phyloP scores from a whole-genome alignment of 1,140 invertebrate species.

The Nixonia krombeini region DNA sequence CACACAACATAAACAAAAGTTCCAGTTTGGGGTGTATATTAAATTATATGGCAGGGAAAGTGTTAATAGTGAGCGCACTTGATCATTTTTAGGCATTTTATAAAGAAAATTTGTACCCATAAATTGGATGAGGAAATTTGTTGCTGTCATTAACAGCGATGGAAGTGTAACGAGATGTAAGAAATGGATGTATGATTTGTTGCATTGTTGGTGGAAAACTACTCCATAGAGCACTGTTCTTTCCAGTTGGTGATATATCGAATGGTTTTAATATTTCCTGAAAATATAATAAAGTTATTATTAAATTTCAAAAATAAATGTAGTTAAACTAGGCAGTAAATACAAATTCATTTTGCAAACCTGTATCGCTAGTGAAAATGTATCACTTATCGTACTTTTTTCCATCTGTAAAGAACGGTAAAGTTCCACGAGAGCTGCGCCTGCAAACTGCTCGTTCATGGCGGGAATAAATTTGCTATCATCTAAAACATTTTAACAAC shows the following conservation, averaged over 20 bases:
- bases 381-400: conserved; percentile 78
- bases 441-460: conserved; percentile 76
- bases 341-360: background rate
- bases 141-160: conserved; percentile 38
- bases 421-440: conserved; percentile 77
- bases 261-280: conserved; percentile 82
- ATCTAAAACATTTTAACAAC: conserved; percentile 25
- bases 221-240: conserved; percentile 77
- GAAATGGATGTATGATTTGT: conserved; percentile 80
- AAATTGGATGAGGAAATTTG: conserved; percentile 64
- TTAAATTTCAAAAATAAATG: background rate
- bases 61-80: background rate
- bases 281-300: background rate
- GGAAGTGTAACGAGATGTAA: conserved; percentile 74
- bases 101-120: conserved; percentile 51
- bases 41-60: background rate
- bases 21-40: no score
- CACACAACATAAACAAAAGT: no score
- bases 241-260: conserved; percentile 76
- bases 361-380: conserved; percentile 80
- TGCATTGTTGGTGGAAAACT: conserved; percentile 77
- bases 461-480: conserved; percentile 62
- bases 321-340: background rate
- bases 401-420: conserved; percentile 81
- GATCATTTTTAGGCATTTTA: no score